phyloP scores from a whole-genome alignment of 2,113 vertebrate genomes.

The Amia ocellicauda region DNA sequence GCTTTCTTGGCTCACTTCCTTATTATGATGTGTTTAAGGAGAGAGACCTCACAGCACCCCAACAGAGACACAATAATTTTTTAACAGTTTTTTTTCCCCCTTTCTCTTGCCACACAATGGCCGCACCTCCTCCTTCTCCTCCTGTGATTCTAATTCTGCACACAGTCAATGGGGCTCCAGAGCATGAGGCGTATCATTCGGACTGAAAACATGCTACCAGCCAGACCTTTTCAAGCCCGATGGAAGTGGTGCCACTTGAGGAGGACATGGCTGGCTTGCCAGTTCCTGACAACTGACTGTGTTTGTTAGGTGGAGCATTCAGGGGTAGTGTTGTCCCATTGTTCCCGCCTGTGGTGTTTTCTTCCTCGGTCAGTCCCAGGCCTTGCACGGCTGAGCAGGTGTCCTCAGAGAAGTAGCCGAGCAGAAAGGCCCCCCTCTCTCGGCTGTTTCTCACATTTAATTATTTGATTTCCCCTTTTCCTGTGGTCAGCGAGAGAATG shows the following conservation, averaged over 20 bases:
- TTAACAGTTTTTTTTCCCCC: slow-evolving; percentile 60
- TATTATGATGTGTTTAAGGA: slow-evolving; percentile 75
- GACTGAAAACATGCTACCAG: slow-evolving; percentile 66
- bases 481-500: slow-evolving; percentile 77
- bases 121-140: slow-evolving; percentile 56
- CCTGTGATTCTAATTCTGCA: slow-evolving; percentile 54
- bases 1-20: slow-evolving; percentile 52
- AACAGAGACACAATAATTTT: slow-evolving; percentile 67
- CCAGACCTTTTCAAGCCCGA: slow-evolving; percentile 72
- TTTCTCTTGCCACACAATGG: slow-evolving; percentile 59
- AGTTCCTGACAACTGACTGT: slow-evolving; percentile 83
- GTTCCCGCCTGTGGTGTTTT: slow-evolving; percentile 41
- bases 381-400: slow-evolving; percentile 67
- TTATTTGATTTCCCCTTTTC: slow-evolving; percentile 84
- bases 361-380: slow-evolving; percentile 57
- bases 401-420: slow-evolving; percentile 76
- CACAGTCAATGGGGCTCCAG: slow-evolving; percentile 65
- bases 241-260: slow-evolving; percentile 78
- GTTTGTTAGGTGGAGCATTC: slow-evolving; percentile 80
- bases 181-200: slow-evolving; percentile 78
- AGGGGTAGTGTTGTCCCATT: slow-evolving; percentile 64
- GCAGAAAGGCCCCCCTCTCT: slow-evolving; percentile 77
- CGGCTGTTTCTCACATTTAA: slow-evolving; percentile 88
- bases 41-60: slow-evolving; percentile 60
- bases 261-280: slow-evolving; percentile 88